Evolutionary conservation across 2,888 invertebrate genomes (phyloP).

Genomic region (Dilophus febrilis): DNA sequence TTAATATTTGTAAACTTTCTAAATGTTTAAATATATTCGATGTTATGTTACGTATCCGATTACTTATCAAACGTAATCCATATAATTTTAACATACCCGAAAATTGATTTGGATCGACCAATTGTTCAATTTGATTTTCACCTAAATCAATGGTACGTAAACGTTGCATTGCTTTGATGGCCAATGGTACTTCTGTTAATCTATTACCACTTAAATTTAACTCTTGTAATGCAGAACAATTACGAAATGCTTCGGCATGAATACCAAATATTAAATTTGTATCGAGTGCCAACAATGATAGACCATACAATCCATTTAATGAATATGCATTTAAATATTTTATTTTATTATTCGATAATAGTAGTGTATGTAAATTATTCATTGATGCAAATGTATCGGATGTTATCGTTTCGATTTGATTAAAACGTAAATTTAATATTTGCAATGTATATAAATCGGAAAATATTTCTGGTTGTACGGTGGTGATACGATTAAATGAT

Average conservation of each 20-base stretch:
- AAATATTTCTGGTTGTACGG: conserved; percentile 68
- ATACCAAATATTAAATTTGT: conserved; percentile 70
- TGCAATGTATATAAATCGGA: conserved; percentile 72
- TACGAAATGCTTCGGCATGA: conserved; percentile 75
- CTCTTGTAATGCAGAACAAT: conserved; percentile 80
- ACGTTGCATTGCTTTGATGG: conserved; percentile 68
- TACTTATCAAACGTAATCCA: conserved; percentile 75
- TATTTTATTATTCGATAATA: conserved; percentile 72
- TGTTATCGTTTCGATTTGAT: conserved; percentile 64
- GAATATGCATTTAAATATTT: conserved; percentile 72
- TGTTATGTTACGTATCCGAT: conserved; percentile 66
- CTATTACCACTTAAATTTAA: conserved; percentile 78
- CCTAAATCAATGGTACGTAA: conserved; percentile 79
- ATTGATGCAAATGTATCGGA: conserved; percentile 79
- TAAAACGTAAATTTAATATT: conserved; percentile 70
- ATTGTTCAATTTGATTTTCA: conserved; percentile 64
- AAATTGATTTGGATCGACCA: conserved; percentile 65
- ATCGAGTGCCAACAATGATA: conserved; percentile 70
- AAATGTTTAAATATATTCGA: conserved; percentile 63
- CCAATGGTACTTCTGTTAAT: conserved; percentile 61
- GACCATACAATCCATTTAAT: conserved; percentile 71
- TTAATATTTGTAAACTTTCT: conserved; percentile 67
- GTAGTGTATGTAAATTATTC: conserved; percentile 80
- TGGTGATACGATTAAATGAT: conserved; percentile 66
- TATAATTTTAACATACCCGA: conserved; percentile 71